Evolutionary conservation across 2,113 vertebrate genomes (phyloP), one percentile per base, ranked within the genome.

Genomic region (Anas platyrhynchos): DNA sequence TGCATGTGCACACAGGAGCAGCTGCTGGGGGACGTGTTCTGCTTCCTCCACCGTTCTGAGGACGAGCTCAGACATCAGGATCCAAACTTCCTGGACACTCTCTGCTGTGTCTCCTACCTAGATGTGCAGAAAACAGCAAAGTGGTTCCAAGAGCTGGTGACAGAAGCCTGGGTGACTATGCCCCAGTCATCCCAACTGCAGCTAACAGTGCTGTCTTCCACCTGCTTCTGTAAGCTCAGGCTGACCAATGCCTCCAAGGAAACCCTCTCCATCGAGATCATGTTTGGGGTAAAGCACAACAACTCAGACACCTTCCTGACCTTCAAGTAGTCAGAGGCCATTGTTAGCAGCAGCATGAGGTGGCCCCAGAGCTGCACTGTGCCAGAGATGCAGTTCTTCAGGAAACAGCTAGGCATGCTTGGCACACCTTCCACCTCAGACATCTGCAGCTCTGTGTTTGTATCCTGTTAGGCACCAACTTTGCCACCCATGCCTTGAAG

Each of bases 21-120:
- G 14, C 29, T 26, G 18, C 2, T 16, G 25, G 9, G 11, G 26
- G 2, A 34, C 26, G 7, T 0, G 0, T 31, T 34, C n/a, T 50
- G n/a, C 31, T 66, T 46, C 38, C 27, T 87, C 31, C 79, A 54
- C 31, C 23, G 55, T 12, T 3, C 22, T 2, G 5, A 65, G 44
- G 38, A 48, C 17, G n/a, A 29, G 12, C 21, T 32, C 18, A 46
- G 44, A 18, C 52, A 46, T 34, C 11, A 54, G 17, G 9, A 12
- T 3, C 4, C 7, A 36, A 77, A 73, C 27, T 1, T 2, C 55
- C 41, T 9, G 4, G 0, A 2, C 15, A 72, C 29, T 31, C 15
- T 55, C 65, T 43, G n/a, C 59, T 62, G 22, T 6, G 27, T 18
- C 38, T 21, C 14, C 74, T 62, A 50, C 44, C n/a, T 62, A 11